A percentile compares a stretch with the other conserved stretches of the same genome.
Evolutionary conservation across 2,113 vertebrate species (phyloP).

Genomic region (Carollia perspicillata): DNA sequence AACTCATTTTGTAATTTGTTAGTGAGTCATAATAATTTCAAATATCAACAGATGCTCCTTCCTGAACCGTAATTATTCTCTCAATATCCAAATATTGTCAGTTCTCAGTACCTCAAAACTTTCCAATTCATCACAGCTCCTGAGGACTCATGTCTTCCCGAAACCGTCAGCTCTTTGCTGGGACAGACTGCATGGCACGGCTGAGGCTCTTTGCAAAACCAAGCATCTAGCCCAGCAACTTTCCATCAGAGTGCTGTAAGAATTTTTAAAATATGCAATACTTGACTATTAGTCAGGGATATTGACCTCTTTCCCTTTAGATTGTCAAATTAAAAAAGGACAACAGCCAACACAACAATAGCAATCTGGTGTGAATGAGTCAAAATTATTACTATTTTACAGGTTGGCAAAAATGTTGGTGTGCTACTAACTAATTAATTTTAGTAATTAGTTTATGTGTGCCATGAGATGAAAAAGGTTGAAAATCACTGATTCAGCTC

Average conservation of each 20-base stretch:
- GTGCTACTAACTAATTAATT: neutral
- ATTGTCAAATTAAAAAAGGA: neutral
- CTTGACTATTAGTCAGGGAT: neutral
- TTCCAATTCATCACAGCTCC: neutral
- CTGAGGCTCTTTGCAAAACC: neutral
- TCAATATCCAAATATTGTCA: neutral
- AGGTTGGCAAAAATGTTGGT: neutral
- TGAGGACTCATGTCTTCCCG: neutral
- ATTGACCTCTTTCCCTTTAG: neutral
- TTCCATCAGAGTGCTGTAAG: neutral
- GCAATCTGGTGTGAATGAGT: neutral
- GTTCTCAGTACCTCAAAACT: neutral
- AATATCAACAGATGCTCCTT: neutral
- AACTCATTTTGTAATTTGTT: neutral
- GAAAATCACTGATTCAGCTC: neutral
- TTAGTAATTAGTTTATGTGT: neutral
- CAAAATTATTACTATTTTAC: neutral
- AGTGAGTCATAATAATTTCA: constrained; percentile 14
- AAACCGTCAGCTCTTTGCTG: neutral
- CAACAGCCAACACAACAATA: neutral
- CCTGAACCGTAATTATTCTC: neutral
- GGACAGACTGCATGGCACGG: neutral
- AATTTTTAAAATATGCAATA: neutral
- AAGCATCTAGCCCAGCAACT: neutral
- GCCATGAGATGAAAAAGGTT: neutral